A percentile compares a stretch with the other conserved stretches of the same genome.
phyloP scores from a whole-genome alignment of 2,113 vertebrate genomes.

The Paramormyrops kingsleyae region DNA sequence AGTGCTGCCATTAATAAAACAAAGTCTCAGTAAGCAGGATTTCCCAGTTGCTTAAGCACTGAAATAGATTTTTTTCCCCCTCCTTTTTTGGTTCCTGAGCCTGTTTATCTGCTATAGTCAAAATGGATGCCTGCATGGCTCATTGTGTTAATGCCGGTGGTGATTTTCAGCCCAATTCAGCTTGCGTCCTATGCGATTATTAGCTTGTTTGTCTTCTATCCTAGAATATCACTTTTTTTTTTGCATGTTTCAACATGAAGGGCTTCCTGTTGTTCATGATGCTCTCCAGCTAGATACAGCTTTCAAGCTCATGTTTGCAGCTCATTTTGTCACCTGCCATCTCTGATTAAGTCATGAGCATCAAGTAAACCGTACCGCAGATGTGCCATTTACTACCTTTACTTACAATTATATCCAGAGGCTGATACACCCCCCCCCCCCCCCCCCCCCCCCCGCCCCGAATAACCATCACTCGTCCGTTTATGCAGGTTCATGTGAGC shows the following conservation, averaged over 20 bases:
- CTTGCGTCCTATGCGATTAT: background rate
- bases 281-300: background rate
- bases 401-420: background rate
- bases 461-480: conserved; percentile 9
- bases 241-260: conserved; percentile 11
- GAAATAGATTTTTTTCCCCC: background rate
- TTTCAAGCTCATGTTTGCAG: background rate
- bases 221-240: background rate
- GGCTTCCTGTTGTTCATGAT: background rate
- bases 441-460: background rate
- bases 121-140: conserved; percentile 24
- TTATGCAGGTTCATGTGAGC: conserved; percentile 45
- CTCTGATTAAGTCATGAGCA: background rate
- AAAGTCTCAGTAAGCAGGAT: conserved; percentile 24
- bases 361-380: background rate
- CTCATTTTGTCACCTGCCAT: background rate
- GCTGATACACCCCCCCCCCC: background rate
- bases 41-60: conserved; percentile 33
- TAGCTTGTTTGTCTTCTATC: background rate
- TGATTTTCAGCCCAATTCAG: conserved; percentile 14
- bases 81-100: conserved; percentile 11
- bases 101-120: conserved; percentile 37
- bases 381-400: background rate
- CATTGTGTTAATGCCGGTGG: conserved; percentile 20
- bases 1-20: conserved; percentile 28